Evolutionary conservation across 2,113 vertebrate species (phyloP), one percentile per base, ranked within the genome.

Genomic region (Halichoerus grypus): DNA sequence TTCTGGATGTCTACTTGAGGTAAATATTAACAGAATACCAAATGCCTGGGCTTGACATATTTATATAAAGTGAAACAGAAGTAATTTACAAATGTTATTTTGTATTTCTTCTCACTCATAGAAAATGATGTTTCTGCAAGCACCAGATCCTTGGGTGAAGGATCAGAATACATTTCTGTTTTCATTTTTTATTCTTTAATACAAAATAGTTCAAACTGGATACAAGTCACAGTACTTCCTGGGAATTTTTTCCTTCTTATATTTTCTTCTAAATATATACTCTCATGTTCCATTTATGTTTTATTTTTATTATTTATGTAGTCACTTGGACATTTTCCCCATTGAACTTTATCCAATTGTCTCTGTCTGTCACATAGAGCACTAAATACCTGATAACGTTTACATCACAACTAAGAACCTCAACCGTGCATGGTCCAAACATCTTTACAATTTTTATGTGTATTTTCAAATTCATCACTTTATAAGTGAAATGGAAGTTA

Each of bases 51-150:
- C n/a, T 92, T 59, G 55, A 80, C 15, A 39, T 39, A 16, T 59
- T 90, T 90, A 18, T 85, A 57, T 36, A 77, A 28, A 59, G 24
- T 39, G 19, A 83, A 90, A 77, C 16, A 46, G 49, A 14, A 92
- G 31, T 74, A 82, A 90, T 80, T 72, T 82, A 67, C 19, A 86
- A 80, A 22, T 16, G 19, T 55, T 82, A 55, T 22, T 80, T 74
- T 53, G 22, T 79, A n/a, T 51, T 19, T 82, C 49, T 89, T 93
- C 33, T 71, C 77, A 51, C 79, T 96, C 22, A 33, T 46, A 74
- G 42, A 67, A 95, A 94, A 65, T 28, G 59, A 69, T 85, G 55
- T 89, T 95, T 97, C 86, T 74, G 36, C 7, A 86, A 94, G 71
- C 65, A 59, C 31, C n/a, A 85, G 31, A 55, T 13, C 33, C 80